Percentiles rank a stretch among this genome's conserved stretches.
Conservation (phyloP, 2,797 vertebrate genomes). For the Lerista edwardsae region DNA sequence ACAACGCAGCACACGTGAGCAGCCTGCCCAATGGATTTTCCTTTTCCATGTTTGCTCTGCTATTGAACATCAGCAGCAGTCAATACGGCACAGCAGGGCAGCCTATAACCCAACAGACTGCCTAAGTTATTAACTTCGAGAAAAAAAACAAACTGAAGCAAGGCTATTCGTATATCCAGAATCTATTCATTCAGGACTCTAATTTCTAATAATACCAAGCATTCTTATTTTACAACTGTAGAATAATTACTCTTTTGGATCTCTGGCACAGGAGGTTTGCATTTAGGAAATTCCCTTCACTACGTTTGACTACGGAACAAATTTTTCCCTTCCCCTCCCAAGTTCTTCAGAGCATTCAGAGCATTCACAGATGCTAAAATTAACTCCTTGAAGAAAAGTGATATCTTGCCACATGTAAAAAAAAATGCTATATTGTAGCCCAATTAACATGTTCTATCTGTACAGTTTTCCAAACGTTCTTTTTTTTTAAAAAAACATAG, state of each 20-base stretch:
- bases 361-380: not conserved
- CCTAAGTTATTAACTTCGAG: not conserved
- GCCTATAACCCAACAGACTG: not conserved
- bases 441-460: not conserved
- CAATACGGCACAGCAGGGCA: not conserved
- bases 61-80: not conserved
- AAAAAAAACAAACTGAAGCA: not conserved
- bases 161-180: not conserved
- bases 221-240: not conserved
- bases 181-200: fast-evolving
- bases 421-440: not conserved
- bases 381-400: not conserved
- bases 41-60: not conserved
- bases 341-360: slow-evolving; percentile 25
- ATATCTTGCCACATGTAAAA: not conserved
- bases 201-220: not conserved
- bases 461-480: not conserved
- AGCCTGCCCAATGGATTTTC: not conserved
- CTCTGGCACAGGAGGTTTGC: slow-evolving; percentile 24
- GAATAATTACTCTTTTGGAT: not conserved
- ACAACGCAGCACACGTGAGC: not conserved
- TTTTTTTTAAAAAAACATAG: not conserved
- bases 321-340: not conserved
- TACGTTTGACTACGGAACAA: not conserved
- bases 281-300: not conserved